Base-by-base conservation (phyloP, 2,888 invertebrate genomes). In the Apodemia zela region DNA sequence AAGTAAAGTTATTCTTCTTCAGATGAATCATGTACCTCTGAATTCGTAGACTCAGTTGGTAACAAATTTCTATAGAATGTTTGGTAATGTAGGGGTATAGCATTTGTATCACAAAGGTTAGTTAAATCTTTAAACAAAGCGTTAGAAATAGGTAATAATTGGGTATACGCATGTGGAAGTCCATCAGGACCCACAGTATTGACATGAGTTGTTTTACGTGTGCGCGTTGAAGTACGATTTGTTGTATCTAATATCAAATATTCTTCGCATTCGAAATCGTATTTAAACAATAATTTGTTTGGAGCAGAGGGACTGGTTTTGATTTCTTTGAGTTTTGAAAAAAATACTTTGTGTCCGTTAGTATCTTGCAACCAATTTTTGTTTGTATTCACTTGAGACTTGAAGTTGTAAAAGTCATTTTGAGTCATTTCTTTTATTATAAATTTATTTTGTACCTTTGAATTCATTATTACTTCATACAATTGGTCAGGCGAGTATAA, bases 271-370 rank as follows among this genome's bases (percentile, higher is more conserved):
- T 45, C 4, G 45, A 45, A 45, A 45, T 45, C 45, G 15, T 45
- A 45, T n/a, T 45, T n/a, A 45, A 45, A 45, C 6, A 45, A 45
- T 45, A n/a, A 45, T 45, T 45, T 45, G 45, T 45, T 45, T 45
- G 45, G n/a, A 45, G 45, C n/a, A 45, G 45, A 45, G 45, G 45
- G n/a, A 45, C 45, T 45, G 45, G 45, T 45, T 45, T 45, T 45
- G 15, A 45, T 45, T 45, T 45, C 45, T 45, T 45, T 45, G 45
- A 45, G 5, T 45, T 45, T 33, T 33, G 33, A 45, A 45, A 45
- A 45, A 15, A 45, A 45, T 45, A 45, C 45, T 45, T 45, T n/a
- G 45, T 45, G n/a, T 45, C n/a, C n/a, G n/a, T 45, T 45, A n/a
- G 45, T 45, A 45, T 45, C 42, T 42, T 42, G 42, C 42, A 42